Evolutionary conservation across 2,888 invertebrate genomes (phyloP).

Genomic region (Drosophila multiciliata): DNA sequence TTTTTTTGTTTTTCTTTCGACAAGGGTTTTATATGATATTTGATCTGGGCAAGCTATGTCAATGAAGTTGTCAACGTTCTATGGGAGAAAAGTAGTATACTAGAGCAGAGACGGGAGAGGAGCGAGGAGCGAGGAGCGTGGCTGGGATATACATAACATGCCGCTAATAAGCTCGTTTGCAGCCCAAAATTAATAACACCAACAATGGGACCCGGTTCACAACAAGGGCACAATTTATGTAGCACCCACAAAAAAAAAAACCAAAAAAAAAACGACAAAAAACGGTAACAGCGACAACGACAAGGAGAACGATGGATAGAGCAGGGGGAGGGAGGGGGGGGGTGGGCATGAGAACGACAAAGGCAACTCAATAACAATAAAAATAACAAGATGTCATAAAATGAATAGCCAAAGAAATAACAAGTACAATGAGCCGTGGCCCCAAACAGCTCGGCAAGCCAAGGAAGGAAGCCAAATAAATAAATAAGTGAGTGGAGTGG

Average conservation of each 20-base stretch:
- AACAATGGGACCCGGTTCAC: conserved; percentile 44
- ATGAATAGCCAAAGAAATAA: conserved; percentile 61
- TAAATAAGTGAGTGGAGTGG: conserved; percentile 58
- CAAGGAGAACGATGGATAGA: conserved; percentile 11
- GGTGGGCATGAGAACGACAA: conserved; percentile 46
- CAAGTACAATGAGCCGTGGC: conserved; percentile 48
- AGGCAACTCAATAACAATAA: conserved; percentile 80
- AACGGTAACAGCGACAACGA: conserved; percentile 19
- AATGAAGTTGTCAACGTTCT: conserved; percentile 71
- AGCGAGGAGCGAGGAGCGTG: not conserved
- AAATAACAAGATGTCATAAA: conserved; percentile 80
- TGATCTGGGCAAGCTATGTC: conserved; percentile 38
- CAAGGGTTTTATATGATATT: conserved; percentile 71
- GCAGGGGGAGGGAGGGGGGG: not conserved
- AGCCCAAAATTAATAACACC: conserved; percentile 55
- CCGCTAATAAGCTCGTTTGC: conserved; percentile 78
- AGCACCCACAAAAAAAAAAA: conserved; percentile 17
- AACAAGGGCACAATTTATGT: conserved; percentile 63
- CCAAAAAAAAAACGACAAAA: conserved; percentile 13
- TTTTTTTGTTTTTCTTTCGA: conserved; percentile 25
- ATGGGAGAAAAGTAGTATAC: not conserved
- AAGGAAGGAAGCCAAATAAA: conserved; percentile 62
- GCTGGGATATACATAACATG: conserved; percentile 44
- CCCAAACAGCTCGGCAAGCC: conserved; percentile 15
- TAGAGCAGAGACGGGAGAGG: not conserved